phyloP scores from a whole-genome alignment of 2,113 vertebrate species.

The Rhineura floridana region DNA sequence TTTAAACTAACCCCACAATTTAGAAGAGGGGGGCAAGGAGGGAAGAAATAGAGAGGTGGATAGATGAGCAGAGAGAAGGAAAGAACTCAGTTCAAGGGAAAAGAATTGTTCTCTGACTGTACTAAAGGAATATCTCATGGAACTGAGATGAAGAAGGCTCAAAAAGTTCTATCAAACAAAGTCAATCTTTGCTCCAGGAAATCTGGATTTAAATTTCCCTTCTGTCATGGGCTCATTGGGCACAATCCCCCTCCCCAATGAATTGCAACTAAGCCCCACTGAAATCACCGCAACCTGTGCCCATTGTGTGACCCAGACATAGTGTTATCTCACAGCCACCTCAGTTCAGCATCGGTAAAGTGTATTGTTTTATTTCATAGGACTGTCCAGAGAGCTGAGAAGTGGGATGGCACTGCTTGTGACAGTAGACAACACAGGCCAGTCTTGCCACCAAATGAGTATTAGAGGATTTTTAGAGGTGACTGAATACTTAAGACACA shows the following conservation, averaged over 20 bases:
- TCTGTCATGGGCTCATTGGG: not conserved
- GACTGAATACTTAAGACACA: not conserved
- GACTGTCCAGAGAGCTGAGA: not conserved
- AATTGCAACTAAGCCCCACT: not conserved
- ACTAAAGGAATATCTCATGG: not conserved
- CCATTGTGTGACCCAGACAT: not conserved
- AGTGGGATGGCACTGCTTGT: not conserved
- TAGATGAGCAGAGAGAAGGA: not conserved
- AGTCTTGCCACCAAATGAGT: not conserved
- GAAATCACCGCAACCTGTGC: not conserved
- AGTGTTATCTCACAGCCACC: not conserved
- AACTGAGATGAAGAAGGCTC: not conserved
- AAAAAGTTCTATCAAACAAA: not conserved
- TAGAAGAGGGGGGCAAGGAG: not conserved
- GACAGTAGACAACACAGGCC: no score
- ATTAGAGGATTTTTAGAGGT: not conserved
- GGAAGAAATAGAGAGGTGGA: not conserved
- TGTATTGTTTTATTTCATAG: not conserved
- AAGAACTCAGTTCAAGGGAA: not conserved
- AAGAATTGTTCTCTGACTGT: not conserved
- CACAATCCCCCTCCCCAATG: not conserved
- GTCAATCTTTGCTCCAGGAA: not conserved
- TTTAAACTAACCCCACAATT: not conserved
- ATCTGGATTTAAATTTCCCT: not conserved
- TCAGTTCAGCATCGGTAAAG: not conserved